Percentiles rank a stretch among this genome's conserved stretches.
Evolutionary conservation across 64 coral and sea anemone genomes (phyloP).

Genomic region (Astreopora myriophthalma): DNA sequence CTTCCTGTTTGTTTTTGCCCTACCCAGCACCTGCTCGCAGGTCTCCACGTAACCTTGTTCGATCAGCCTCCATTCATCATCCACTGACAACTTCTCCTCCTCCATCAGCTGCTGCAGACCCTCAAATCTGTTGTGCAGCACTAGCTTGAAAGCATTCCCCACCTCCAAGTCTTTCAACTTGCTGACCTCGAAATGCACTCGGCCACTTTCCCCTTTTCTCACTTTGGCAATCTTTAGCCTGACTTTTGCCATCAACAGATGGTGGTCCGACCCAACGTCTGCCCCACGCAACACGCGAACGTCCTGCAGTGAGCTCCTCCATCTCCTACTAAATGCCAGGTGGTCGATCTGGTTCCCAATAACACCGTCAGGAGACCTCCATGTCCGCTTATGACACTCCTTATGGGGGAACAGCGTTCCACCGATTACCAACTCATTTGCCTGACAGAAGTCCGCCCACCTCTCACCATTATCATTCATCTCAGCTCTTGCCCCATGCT

Average conservation of each 20-base stretch:
- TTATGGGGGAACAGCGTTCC: background rate
- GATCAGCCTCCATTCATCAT: conserved; percentile 36
- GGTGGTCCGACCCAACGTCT: conserved; percentile 42
- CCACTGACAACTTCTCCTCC: conserved; percentile 5
- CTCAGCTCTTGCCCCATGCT: background rate
- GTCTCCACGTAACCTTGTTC: no score
- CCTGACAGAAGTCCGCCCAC: background rate
- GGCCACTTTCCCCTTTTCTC: conserved; percentile 8
- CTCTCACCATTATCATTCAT: conserved; percentile 22
- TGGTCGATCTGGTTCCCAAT: conserved; percentile 47
- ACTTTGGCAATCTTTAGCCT: background rate
- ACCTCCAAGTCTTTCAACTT: conserved; percentile 25
- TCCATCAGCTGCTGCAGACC: conserved; percentile 8
- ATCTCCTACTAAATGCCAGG: conserved; percentile 31
- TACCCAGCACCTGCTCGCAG: conserved; percentile 36
- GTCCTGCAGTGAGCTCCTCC: conserved; percentile 15
- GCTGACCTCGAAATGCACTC: conserved; percentile 21
- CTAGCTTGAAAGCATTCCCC: background rate
- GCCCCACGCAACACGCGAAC: conserved; percentile 28
- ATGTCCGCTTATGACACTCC: conserved; percentile 15
- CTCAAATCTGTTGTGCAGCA: conserved; percentile 31
- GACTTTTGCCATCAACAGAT: conserved; percentile 20
- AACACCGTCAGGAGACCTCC: conserved; percentile 11
- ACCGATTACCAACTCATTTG: background rate
- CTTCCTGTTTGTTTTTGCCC: background rate